phyloP scores from a whole-genome alignment of 2,797 vertebrate genomes.

The Sebastes iracundus region DNA sequence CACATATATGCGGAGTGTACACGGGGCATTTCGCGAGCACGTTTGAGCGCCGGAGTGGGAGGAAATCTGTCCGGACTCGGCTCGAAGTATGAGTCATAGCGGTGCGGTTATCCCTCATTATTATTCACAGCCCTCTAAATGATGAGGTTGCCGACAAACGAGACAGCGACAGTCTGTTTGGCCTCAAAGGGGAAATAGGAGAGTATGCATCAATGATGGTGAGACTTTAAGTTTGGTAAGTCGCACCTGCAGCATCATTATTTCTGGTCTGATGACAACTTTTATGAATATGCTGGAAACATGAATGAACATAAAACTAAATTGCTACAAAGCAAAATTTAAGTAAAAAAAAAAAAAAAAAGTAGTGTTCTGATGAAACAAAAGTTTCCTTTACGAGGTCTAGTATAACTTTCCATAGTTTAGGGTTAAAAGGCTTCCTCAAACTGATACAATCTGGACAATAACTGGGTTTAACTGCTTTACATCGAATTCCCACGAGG shows the following conservation, averaged over 20 bases:
- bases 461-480: no score
- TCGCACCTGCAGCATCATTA: conserved; percentile 40
- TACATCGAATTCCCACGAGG: no score
- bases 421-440: rapidly evolving
- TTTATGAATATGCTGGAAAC: conserved; percentile 18
- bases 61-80: conserved; percentile 72
- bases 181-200: conserved; percentile 55
- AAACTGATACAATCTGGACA: no score
- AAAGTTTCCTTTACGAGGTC: no score
- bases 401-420: no score
- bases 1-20: conserved; percentile 50
- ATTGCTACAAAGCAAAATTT: background rate
- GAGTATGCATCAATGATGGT: conserved; percentile 37
- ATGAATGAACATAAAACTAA: background rate
- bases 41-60: conserved; percentile 54
- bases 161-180: conserved; percentile 65
- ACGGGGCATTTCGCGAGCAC: conserved; percentile 59
- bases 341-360: no score
- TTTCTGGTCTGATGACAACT: conserved; percentile 4
- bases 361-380: no score
- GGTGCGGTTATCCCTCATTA: conserved; percentile 72
- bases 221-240: conserved; percentile 16
- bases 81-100: conserved; percentile 76
- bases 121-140: conserved; percentile 73
- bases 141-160: conserved; percentile 60